A percentile compares a stretch with the other conserved stretches of the same genome.
Conservation (phyloP, 2,113 vertebrate species). For the Nestor notabilis region DNA sequence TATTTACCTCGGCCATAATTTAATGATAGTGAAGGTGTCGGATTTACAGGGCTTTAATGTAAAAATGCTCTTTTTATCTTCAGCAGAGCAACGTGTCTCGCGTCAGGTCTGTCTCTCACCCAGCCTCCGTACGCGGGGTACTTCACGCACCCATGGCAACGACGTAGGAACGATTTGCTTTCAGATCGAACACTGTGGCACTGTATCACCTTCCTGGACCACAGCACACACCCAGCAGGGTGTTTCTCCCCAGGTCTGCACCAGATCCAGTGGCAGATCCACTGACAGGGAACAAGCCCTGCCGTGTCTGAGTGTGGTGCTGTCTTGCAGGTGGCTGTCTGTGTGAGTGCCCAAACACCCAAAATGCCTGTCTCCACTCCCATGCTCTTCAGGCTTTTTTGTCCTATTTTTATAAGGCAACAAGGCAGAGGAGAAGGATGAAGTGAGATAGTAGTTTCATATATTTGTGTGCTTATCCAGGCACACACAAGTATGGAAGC, state of each 20-base stretch:
- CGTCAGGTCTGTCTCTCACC: neutral
- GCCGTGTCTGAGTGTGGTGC: fast-evolving
- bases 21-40: neutral
- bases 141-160: fast-evolving
- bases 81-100: neutral
- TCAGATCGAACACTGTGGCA: neutral
- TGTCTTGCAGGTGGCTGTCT: too few species aligned
- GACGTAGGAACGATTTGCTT: fast-evolving
- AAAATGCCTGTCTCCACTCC: fast-evolving
- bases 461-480: fast-evolving
- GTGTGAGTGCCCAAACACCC: neutral
- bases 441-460: fast-evolving
- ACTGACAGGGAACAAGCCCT: fast-evolving
- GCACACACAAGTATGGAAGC: fast-evolving
- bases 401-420: neutral
- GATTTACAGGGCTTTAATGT: neutral
- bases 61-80: neutral
- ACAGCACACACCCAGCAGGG: fast-evolving
- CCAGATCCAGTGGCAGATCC: fast-evolving
- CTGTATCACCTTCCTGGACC: neutral
- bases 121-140: fast-evolving
- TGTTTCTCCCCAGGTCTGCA: fast-evolving
- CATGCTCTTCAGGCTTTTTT: neutral
- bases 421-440: neutral
- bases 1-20: neutral